Percentiles rank a stretch among this genome's conserved stretches.
Evolutionary conservation across 2,113 vertebrate species (phyloP).

Genomic region (Platichthys flesus): DNA sequence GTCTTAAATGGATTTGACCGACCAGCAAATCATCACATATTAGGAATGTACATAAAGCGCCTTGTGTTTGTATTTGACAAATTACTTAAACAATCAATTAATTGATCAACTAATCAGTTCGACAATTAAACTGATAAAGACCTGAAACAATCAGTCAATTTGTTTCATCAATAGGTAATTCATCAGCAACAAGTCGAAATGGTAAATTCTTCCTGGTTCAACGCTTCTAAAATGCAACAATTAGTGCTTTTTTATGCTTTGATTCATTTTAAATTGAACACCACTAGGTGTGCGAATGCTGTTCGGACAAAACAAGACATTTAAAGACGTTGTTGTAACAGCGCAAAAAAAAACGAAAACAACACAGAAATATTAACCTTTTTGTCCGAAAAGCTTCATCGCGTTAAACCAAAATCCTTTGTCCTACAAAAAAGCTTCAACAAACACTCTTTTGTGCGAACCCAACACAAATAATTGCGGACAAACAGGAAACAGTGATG

Average conservation of each 20-base stretch:
- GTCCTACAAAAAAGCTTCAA: not conserved
- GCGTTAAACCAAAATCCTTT: not conserved
- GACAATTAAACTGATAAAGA: no score
- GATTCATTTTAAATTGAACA: not conserved
- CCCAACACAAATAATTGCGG: conserved; percentile 21
- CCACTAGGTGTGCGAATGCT: not conserved
- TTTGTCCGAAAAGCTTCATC: not conserved
- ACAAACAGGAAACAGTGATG: conserved; percentile 70
- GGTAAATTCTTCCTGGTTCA: not conserved
- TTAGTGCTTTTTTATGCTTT: not conserved
- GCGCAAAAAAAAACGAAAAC: not conserved
- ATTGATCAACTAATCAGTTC: not conserved
- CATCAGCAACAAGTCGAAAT: no score
- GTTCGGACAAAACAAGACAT: no score
- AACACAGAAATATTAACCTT: not conserved
- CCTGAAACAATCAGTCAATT: not conserved
- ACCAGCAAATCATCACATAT: no score
- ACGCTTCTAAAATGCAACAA: not conserved
- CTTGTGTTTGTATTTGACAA: not conserved
- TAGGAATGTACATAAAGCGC: not conserved
- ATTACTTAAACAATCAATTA: not conserved
- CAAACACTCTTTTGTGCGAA: not conserved
- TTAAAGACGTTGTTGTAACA: not conserved
- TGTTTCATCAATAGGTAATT: no score
- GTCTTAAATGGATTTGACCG: no score